Base-by-base conservation (phyloP, 2,888 invertebrate species). In the Stegana nigrithorax region DNA sequence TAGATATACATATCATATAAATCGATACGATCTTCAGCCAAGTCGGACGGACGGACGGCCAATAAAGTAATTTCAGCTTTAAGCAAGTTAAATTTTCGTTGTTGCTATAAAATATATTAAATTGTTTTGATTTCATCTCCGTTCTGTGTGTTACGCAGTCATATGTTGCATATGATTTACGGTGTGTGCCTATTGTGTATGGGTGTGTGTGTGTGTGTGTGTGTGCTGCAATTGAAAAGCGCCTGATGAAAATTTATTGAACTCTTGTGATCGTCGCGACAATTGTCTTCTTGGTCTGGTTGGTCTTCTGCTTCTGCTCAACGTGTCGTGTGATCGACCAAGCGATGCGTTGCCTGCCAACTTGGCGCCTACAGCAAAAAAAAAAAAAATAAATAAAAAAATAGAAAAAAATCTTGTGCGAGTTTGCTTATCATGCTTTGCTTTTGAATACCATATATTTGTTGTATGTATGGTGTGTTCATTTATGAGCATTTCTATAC, bases 161-260 rank as follows among this genome's bases (percentile, higher is more conserved):
- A n/a, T n/a, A n/a, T n/a, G n/a, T n/a, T n/a, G n/a, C n/a, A n/a
- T n/a, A n/a, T n/a, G n/a, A n/a, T 39, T 26, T 45, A 8, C 29
- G 62, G 25, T 44, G 17, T 32, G 21, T 56, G 36, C 14, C 25
- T 39, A 10, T 60, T 10, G 27, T 45, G n/a, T n/a, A n/a, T n/a
- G n/a, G 21, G 23, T 36, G 17, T 51, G 17, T 53, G 25, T 36
- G 36, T 17, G 36, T 29, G 10, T 23, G 39, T 59, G 59, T 59
- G 7, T 25, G 7, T 32, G 6, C 12, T 32, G 42, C 55, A 44
- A 68, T 45, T 44, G 25, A 25, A 72, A 60, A 66, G 63, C 59
- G 61, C 63, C 64, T 68, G 65, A 71, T 73, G 69, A 60, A 71
- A 70, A 68, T 77, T 78, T 73, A 74, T 80, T 74, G 70, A 73